phyloP scores from a whole-genome alignment of 2,113 vertebrate species.

The Chamaetylas fuelleborni region DNA sequence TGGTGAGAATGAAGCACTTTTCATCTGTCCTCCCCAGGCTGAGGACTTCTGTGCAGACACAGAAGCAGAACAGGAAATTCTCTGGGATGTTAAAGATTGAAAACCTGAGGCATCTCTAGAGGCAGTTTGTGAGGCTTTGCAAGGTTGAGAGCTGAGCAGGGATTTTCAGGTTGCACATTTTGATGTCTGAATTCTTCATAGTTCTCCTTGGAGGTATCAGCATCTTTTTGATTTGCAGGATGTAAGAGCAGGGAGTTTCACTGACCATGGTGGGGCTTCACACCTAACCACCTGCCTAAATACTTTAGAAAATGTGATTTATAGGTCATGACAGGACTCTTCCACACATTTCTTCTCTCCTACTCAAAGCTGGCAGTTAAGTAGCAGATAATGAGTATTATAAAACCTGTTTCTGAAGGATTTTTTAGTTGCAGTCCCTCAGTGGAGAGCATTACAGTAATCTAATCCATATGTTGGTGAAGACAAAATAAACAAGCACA shows the following conservation, averaged over 20 bases:
- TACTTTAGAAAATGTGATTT: neutral
- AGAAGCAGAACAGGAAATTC: neutral
- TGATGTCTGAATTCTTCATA: neutral
- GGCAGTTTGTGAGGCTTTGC: neutral
- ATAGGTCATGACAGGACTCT: neutral
- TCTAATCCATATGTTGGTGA: neutral
- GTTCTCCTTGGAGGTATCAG: neutral
- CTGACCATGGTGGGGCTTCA: neutral
- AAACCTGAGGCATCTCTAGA: neutral
- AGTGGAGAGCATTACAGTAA: neutral
- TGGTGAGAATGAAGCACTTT: neutral
- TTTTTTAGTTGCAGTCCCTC: neutral
- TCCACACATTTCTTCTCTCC: neutral
- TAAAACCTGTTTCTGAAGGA: neutral
- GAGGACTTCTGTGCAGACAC: neutral
- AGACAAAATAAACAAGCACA: neutral
- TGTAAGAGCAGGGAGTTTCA: neutral
- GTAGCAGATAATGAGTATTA: neutral
- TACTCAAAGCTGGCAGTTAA: neutral
- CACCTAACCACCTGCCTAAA: neutral
- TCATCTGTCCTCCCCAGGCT: neutral
- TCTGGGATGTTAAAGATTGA: neutral
- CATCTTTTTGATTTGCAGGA: neutral
- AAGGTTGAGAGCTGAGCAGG: neutral
- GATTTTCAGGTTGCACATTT: neutral